phyloP scores from a whole-genome alignment of 1,140 invertebrate genomes.

The Bilobella aurantiaca region DNA sequence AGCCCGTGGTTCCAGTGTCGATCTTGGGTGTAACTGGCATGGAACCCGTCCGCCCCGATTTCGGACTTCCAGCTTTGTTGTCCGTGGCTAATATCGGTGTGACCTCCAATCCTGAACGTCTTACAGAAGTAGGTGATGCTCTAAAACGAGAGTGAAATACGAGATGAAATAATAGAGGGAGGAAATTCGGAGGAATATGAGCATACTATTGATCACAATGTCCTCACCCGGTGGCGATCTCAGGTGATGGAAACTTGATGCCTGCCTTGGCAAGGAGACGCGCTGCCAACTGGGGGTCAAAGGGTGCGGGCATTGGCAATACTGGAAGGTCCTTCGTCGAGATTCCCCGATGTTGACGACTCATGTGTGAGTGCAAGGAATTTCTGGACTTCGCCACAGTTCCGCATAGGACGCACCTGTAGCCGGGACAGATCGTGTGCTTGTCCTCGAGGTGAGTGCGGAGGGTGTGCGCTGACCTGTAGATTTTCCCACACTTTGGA shows the following conservation, averaged over 20 bases:
- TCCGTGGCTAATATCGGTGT: too few species aligned
- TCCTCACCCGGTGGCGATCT: too few species aligned
- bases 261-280: slow-evolving; percentile 58
- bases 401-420: slow-evolving; percentile 78
- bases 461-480: slow-evolving; percentile 76
- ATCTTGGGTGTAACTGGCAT: background rate
- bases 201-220: too few species aligned
- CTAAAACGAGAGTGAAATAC: too few species aligned
- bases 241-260: background rate
- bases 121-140: too few species aligned
- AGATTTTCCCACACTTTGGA: slow-evolving; percentile 85
- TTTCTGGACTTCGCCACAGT: slow-evolving; percentile 84
- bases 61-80: too few species aligned
- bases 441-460: slow-evolving; percentile 83
- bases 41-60: background rate
- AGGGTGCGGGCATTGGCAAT: slow-evolving; percentile 76
- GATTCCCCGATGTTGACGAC: slow-evolving; percentile 77
- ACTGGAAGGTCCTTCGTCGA: slow-evolving; percentile 84
- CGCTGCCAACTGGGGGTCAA: slow-evolving; percentile 72
- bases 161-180: too few species aligned
- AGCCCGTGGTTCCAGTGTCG: slow-evolving; percentile 48
- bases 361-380: slow-evolving; percentile 84
- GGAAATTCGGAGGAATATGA: too few species aligned
- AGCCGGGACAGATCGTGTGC: slow-evolving; percentile 81
- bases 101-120: too few species aligned